Base-by-base conservation (phyloP, 2,888 invertebrate species). In the Morpho achilles region DNA sequence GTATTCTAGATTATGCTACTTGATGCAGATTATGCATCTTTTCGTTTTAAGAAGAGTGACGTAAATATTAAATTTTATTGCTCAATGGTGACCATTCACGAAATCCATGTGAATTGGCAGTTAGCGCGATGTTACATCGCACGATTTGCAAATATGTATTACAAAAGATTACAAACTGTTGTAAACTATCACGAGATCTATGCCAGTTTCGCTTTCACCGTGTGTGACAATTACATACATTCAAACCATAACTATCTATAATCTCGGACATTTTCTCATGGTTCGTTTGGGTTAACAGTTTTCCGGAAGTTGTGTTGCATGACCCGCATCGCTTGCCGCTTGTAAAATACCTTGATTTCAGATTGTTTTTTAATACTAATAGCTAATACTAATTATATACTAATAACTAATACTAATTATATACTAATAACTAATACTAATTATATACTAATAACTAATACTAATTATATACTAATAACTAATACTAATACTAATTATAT, bases 161-260 rank as follows among this genome's bases (percentile, higher is more conserved):
- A 55, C 56, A 46, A 55, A 64, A 54, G 57, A 52, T 58, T 50
- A 44, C 60, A 56, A 50, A 53, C 48, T 59, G 57, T 57, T 42
- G 58, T 59, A 60, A 63, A 62, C 59, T 60, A 62, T 64, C 72
- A 70, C 68, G 59, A 64, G 55, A 54, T 32, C 52, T 56, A 46
- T 46, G 61, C 39, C 56, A 62, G 66, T 68, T 67, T 73, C 68
- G 67, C 77, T 77, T 76, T 77, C 76, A 71, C 76, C 58, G 50
- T 8, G 54, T 59, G 50, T 57, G 62, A 64, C 60, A 66, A 59
- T 62, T 50, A 49, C 48, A 53, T 55, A 52, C 52, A 55, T 52
- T 54, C 42, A 49, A 47, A 50, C 58, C 42, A 52, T 58, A 46
- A 46, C 50, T 54, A 51, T 55, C 51, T 59, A 45, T 51, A 39